These are phyloP conservation scores for Idris sp. DNA, from an alignment of 1,140 invertebrate species.

Conservation along the genomic window DNA sequence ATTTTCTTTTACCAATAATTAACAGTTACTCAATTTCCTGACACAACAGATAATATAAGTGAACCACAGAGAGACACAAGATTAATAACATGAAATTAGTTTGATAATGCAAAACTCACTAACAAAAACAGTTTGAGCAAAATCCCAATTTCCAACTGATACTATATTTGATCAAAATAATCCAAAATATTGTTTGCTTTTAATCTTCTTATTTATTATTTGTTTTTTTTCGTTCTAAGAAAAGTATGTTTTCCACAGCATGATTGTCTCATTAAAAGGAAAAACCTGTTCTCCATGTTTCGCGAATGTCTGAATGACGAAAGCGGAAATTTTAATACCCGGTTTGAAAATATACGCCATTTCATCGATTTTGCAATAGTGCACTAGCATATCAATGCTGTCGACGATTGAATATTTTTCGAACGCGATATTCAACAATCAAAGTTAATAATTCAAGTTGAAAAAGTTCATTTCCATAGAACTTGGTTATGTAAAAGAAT, in stretches of 20 bases:
- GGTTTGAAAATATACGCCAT: conserved; percentile 18
- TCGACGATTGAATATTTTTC: neutral
- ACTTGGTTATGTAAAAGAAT: conserved; percentile 17
- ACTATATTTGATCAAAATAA: no score
- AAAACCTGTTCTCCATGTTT: conserved; percentile 24
- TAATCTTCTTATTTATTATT: no score
- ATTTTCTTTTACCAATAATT: conserved; percentile 30
- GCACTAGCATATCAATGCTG: conserved; percentile 5
- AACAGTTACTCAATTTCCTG: conserved; percentile 37
- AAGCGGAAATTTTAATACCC: conserved; percentile 42
- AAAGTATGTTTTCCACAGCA: conserved; percentile 27
- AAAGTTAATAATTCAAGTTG: conserved; percentile 12
- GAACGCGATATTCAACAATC: neutral
- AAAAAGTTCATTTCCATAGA: conserved; percentile 18
- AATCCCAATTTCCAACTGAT: no score
- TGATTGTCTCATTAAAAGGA: conserved; percentile 16
- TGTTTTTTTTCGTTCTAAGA: no score
- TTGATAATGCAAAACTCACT: no score
- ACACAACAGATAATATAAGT: conserved; percentile 18
- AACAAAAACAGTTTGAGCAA: no score
- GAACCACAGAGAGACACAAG: conserved; percentile 9
- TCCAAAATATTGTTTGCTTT: no score
- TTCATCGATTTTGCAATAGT: conserved; percentile 22
- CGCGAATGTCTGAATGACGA: conserved; percentile 31
- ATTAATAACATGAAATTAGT: conserved; percentile 25